Evolutionary conservation across 1,140 invertebrate genomes (phyloP), one percentile per base, ranked within the genome.

Genomic region (Steinernema feltiae): DNA sequence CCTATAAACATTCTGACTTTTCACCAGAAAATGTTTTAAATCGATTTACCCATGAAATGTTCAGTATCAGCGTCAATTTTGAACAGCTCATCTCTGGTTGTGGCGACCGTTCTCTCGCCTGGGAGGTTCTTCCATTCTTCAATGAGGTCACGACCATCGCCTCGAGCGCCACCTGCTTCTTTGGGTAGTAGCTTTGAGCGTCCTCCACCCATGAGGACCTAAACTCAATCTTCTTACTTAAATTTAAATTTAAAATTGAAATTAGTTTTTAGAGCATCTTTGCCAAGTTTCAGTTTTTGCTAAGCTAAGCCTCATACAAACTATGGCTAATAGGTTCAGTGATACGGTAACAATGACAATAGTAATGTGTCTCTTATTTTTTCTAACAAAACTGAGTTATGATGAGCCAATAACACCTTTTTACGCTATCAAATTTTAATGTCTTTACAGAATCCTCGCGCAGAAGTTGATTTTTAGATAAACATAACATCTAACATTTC

Each of bases 1-100:
- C 88, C 89, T 89, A 71, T 7, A 63, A 15, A 63, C 7, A n/a
- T 3, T 7, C 24, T 12, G 53, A 7, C 35, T 41, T 41, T n/a
- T n/a, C n/a, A n/a, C n/a, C n/a, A 63, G 3, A 63, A 27, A 63
- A n/a, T 63, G 3, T 27, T 27, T 63, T 17, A 15, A 63, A 27
- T 63, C 12, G 53, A 27, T 3, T 63, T 27, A 63, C 53, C 53
- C 24, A 63, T 3, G 7, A 63, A 63, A 27, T 63, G 53, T 17
- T 63, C 53, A n/a, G 12, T 17, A n/a, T 27, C 24, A 27, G 7
- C 53, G 53, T 63, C 53, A 63, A 63, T 27, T 7, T 63, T 63
- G 15, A 63, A 21, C 7, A 63, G 53, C 3, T 63, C 53, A 27
- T 63, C 24, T 27, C 53, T 12, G 24, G 53, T 63, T 3, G 24